phyloP scores from a whole-genome alignment of 2,113 vertebrate species.

The Lepus europaeus region DNA sequence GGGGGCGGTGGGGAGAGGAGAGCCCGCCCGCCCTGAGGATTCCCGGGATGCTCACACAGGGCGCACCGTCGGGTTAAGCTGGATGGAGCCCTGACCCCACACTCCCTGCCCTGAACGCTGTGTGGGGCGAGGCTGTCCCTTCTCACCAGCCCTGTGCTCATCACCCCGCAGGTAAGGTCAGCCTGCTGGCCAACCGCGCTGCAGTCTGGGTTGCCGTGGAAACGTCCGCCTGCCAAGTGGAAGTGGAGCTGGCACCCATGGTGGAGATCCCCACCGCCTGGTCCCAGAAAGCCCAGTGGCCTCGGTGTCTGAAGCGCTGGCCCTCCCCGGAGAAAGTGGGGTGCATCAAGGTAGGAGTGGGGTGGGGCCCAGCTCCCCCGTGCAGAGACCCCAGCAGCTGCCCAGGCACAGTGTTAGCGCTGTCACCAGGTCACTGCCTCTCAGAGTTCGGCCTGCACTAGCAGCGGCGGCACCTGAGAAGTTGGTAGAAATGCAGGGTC shows the following conservation, averaged over 20 bases:
- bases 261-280: constrained; percentile 90
- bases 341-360: constrained; percentile 88
- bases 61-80: too few relatives aligned
- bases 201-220: constrained; percentile 89
- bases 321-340: constrained; percentile 87
- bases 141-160: not conserved
- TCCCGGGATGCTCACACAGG: not conserved
- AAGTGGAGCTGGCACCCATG: constrained; percentile 89
- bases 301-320: constrained; percentile 89
- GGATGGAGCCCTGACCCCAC: not conserved
- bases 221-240: constrained; percentile 87
- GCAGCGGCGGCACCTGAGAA: accelerated
- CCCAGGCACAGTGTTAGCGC: accelerated
- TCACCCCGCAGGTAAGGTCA: constrained; percentile 87
- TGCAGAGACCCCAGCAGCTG: not conserved
- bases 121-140: not conserved
- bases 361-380: not conserved
- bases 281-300: constrained; percentile 89
- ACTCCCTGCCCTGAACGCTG: not conserved
- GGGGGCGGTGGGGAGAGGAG: not conserved
- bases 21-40: not conserved
- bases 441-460: not conserved
- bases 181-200: constrained; percentile 84
- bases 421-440: accelerated
- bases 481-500: not conserved